Evolutionary conservation across 2,113 vertebrate genomes (phyloP), one percentile per base, ranked within the genome.

Genomic region (Cebidichthys violaceus): DNA sequence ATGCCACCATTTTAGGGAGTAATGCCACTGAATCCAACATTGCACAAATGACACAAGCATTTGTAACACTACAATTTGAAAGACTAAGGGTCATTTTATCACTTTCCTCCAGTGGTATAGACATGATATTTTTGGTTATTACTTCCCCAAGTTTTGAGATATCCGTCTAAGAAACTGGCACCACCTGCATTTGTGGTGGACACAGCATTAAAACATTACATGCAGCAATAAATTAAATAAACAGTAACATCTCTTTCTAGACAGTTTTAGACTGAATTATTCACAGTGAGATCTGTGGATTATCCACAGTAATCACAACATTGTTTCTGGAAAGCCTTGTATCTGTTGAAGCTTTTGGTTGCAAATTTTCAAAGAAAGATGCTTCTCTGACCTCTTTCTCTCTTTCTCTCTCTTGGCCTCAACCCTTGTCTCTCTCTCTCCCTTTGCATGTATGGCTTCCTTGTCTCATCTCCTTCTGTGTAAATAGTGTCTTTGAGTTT

Each of bases 1-100:
- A 62, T 52, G 77, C 47, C 70, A 57, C 54, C 29, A 77, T 64
- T 88, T 85, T 35, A 72, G 41, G 57, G 66, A 66, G 68, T 66
- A 71, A 66, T 77, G 50, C 55, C 20, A 57, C 55, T 20, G 43
- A 75, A 76, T 57, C 35, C 41, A 73, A 65, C 10, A 20, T 13
- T 43, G 55, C 35, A 79, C 29, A 83, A 72, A 72, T 45, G 22
- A 14, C 50, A 52, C 4, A 31, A 45, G 27, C 1, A 4, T 66
- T 64, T 61, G 18, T n/a, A 67, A 69, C 18, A 6, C 9, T 6
- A 52, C 35, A 65, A 62, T 73, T 73, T 47, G 59, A 61, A 67
- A 67, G 39, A n/a, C n/a, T 69, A 14, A 22, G 22, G 24, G 76
- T 70, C 20, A 41, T 29, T 62, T 57, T 67, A 18, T 66, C 39